Base-by-base conservation (phyloP, 2,113 vertebrate species). In the Sorex araneus region DNA sequence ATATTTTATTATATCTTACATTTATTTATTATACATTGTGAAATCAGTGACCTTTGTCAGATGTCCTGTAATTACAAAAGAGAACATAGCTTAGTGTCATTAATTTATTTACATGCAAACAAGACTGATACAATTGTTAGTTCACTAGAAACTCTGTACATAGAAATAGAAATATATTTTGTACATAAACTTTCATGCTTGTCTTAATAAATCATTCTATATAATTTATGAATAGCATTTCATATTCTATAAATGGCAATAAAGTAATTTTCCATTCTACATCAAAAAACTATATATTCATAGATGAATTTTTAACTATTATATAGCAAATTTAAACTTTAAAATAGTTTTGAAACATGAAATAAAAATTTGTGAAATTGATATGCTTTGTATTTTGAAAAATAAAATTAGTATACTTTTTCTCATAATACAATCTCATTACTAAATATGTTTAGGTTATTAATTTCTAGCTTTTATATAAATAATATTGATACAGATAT, bases 1-100 rank as follows among this genome's bases (percentile, higher is more conserved):
- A 81, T 94, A 95, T 91, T 94, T 96, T 94, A 70, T 90, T 94
- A 92, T 75, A 40, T 79, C 76, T 93, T 89, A n/a, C 27, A 70
- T 87, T 84, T 92, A 94, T 84, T 78, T 94, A 91, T 69, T 84
- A 81, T 93, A 91, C 25, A 79, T 75, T 91, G 60, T 60, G 25
- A 96, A 94, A 84, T 84, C 40, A 82, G 32, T 54, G n/a, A 94
- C 64, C 54, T 89, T 91, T 95, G 79, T 74, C 64, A 77, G 27
- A 88, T 88, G 10, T 84, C 18, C 90, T 71, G 5, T 92, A 67
- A 95, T 95, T 94, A 95, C 45, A 89, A 73, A 54, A 1, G 60
- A 75, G 80, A 96, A 95, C 94, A 91, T 18, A 82, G 32, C 79
- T 90, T 84, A 87, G 13, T 84, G 27, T 40, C 47, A 84, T 92